These are phyloP conservation scores for Umimayanthus kanabou DNA, from an alignment of 92 coral and sea anemone species.

Conservation along the genomic window DNA sequence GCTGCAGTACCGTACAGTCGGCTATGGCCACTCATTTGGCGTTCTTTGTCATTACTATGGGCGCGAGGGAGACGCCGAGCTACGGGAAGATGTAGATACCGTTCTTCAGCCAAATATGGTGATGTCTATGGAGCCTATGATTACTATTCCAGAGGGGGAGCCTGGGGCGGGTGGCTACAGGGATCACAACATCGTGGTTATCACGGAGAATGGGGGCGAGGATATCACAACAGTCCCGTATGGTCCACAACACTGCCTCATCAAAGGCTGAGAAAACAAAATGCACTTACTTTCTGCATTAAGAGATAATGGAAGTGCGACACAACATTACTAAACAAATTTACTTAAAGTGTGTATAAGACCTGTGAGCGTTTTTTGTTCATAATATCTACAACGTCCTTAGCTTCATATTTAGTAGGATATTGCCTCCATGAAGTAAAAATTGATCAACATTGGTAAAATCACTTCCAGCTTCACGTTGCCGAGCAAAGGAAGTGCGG, in stretches of 20 bases:
- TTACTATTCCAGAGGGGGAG: slow-evolving; percentile 41
- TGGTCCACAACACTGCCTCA: slow-evolving; percentile 37
- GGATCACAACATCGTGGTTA: slow-evolving; percentile 40
- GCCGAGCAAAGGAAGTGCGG: too few relatives aligned
- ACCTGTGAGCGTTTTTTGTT: too few relatives aligned
- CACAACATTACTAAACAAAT: too few relatives aligned
- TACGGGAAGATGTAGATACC: slow-evolving; percentile 41
- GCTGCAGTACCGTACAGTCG: slow-evolving; percentile 40
- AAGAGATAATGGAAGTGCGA: too few relatives aligned
- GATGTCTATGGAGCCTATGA: slow-evolving; percentile 38
- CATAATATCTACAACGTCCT: too few relatives aligned
- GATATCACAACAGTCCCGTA: slow-evolving; percentile 39
- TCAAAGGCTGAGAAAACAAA: slow-evolving; percentile 15
- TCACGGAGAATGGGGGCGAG: slow-evolving; percentile 30
- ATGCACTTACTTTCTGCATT: background rate
- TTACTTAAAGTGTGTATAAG: too few relatives aligned
- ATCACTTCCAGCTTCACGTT: too few relatives aligned
- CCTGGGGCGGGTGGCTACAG: slow-evolving; percentile 44
- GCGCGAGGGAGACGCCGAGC: slow-evolving; percentile 41
- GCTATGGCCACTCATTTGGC: slow-evolving; percentile 51
- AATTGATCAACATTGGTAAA: too few relatives aligned
- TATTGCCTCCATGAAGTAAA: too few relatives aligned
- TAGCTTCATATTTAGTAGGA: too few relatives aligned
- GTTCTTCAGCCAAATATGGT: slow-evolving; percentile 43
- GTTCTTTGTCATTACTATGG: slow-evolving; percentile 46